These are phyloP conservation scores for Odobenus rosmarus DNA, from an alignment of 2,113 vertebrate genomes.

Conservation along the genomic window DNA sequence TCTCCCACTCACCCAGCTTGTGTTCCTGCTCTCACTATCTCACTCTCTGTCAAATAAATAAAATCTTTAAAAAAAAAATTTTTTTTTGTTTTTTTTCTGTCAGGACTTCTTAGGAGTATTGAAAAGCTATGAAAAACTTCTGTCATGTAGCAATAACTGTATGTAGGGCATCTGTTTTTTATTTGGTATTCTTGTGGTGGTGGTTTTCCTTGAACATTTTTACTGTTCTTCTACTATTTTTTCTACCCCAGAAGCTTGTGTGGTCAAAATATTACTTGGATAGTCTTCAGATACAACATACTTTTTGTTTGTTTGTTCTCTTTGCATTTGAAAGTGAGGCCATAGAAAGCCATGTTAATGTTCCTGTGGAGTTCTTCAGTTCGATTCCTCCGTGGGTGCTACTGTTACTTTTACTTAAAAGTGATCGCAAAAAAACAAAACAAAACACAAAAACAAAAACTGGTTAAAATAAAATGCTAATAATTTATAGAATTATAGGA, in stretches of 20 bases:
- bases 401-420: slow-evolving; percentile 37
- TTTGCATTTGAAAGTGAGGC: slow-evolving; percentile 52
- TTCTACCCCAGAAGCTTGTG: background rate
- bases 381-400: background rate
- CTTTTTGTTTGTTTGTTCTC: background rate
- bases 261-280: background rate
- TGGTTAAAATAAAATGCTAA: slow-evolving; percentile 47
- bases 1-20: too few relatives aligned
- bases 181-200: slow-evolving; percentile 63
- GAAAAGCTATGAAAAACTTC: slow-evolving; percentile 52
- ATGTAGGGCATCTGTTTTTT: slow-evolving; percentile 59
- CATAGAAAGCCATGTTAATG: background rate
- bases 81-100: slow-evolving; percentile 34
- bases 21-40: too few relatives aligned
- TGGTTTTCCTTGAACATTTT: slow-evolving; percentile 60
- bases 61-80: too few relatives aligned
- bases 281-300: slow-evolving; percentile 27
- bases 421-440: background rate
- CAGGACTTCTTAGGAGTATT: slow-evolving; percentile 32
- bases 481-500: slow-evolving; percentile 38
- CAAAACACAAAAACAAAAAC: background rate
- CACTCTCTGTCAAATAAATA: too few relatives aligned
- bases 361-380: slow-evolving; percentile 20
- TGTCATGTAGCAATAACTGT: slow-evolving; percentile 40
- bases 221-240: slow-evolving; percentile 55